Evolutionary conservation across 1,140 invertebrate species (phyloP).

Genomic region (Drosophila ironensis): DNA sequence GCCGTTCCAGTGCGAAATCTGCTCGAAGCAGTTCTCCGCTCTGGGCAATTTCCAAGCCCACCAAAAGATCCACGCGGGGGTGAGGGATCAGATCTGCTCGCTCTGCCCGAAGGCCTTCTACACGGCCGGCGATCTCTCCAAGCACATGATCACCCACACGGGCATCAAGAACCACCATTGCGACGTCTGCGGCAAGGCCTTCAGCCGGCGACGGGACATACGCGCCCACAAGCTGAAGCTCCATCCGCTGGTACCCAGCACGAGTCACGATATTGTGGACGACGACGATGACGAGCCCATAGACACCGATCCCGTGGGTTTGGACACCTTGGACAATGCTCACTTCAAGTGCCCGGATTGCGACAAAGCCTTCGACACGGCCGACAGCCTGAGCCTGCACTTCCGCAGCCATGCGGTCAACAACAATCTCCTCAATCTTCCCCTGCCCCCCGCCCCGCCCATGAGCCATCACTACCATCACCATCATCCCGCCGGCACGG

Average conservation of each 20-base stretch:
- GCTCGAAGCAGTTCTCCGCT: conserved; percentile 85
- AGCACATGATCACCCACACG: conserved; percentile 89
- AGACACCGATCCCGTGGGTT: conserved; percentile 69
- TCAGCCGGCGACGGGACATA: conserved; percentile 86
- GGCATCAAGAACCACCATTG: conserved; percentile 90
- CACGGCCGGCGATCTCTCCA: conserved; percentile 87
- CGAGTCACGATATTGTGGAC: conserved; percentile 64
- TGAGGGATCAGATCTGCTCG: conserved; percentile 86
- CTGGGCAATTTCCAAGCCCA: conserved; percentile 85
- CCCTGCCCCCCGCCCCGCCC: conserved; percentile 54
- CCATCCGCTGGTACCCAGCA: conserved; percentile 58
- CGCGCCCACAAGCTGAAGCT: conserved; percentile 81
- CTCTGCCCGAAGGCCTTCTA: conserved; percentile 88
- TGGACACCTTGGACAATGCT: conserved; percentile 56
- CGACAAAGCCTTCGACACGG: conserved; percentile 76
- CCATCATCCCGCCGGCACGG: conserved; percentile 33
- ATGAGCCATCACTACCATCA: conserved; percentile 67
- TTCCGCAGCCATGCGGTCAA: conserved; percentile 70
- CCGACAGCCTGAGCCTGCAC: conserved; percentile 69
- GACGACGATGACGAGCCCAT: conserved; percentile 73
- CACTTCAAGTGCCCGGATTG: conserved; percentile 80
- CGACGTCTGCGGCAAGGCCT: conserved; percentile 88
- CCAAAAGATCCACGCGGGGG: conserved; percentile 84
- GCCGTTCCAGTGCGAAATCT: conserved; percentile 92
- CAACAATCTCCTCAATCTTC: conserved; percentile 65